A percentile compares a stretch with the other conserved stretches of the same genome.
Evolutionary conservation across 2,797 vertebrate species (phyloP).

Genomic region (Phoeniculus purpureus): DNA sequence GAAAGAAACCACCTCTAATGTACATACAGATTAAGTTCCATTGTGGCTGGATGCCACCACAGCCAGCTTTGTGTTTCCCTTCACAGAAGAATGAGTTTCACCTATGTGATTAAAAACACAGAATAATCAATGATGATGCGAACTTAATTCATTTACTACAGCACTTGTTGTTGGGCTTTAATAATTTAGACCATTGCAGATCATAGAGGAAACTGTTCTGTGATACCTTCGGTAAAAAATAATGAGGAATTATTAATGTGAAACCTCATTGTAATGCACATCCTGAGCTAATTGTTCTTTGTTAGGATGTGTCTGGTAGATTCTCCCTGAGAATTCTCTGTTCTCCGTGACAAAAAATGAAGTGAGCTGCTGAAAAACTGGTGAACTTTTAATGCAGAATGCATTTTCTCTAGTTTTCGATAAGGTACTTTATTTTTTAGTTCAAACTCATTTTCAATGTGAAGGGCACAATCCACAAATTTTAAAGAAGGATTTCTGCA

Average conservation of each 20-base stretch:
- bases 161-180: conserved; percentile 44
- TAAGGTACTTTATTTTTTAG: not conserved
- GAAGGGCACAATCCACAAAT: not conserved
- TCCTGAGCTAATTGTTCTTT: not conserved
- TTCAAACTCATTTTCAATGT: not conserved
- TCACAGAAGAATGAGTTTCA: conserved; percentile 39
- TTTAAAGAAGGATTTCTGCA: not conserved
- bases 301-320: not conserved
- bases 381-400: not conserved
- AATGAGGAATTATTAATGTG: conserved; percentile 1
- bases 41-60: not conserved
- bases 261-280: not conserved
- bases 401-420: not conserved
- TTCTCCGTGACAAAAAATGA: not conserved
- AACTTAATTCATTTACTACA: conserved; percentile 37
- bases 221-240: conserved; percentile 35
- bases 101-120: conserved; percentile 57
- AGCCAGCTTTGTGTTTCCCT: conserved; percentile 10
- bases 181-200: conserved; percentile 49
- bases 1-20: not conserved
- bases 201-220: not conserved
- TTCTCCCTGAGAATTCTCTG: not conserved
- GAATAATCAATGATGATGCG: conserved; percentile 37
- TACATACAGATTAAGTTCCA: conserved; percentile 14
- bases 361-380: not conserved